Evolutionary conservation across 2,113 vertebrate species (phyloP).

Genomic region (Calidris pygmaea): DNA sequence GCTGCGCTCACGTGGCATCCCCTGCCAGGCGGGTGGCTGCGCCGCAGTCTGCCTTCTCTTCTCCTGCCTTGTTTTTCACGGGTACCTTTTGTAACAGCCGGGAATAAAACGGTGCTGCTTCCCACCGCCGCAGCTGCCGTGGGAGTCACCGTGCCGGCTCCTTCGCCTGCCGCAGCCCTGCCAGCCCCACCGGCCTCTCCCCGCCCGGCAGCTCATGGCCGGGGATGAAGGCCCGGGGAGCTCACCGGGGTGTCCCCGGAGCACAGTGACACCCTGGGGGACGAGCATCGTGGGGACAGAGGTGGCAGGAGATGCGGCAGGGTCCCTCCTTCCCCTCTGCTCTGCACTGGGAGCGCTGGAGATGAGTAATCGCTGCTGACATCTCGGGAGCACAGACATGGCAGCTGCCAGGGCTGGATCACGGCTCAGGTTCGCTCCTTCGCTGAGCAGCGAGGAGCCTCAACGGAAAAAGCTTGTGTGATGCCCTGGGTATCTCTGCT

Average conservation of each 20-base stretch:
- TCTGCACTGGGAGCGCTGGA: background rate
- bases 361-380: background rate
- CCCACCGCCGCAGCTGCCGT: background rate
- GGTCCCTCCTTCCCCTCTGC: background rate
- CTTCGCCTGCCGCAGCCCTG: background rate
- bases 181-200: background rate
- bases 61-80: background rate
- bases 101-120: background rate
- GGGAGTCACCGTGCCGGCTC: background rate
- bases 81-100: background rate
- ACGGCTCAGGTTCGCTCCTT: background rate
- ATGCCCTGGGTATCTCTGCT: background rate
- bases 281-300: rapidly evolving
- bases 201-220: background rate
- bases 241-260: rapidly evolving
- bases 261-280: background rate
- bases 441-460: rapidly evolving
- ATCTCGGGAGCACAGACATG: background rate
- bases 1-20: background rate
- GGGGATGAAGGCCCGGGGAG: background rate
- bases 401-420: background rate
- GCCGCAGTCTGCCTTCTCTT: background rate
- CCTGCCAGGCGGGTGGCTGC: background rate
- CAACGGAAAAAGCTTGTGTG: background rate
- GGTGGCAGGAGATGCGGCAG: background rate